A percentile compares a stretch with the other conserved stretches of the same genome.
Conservation (phyloP, 1,140 invertebrate species). For the Leptinotarsa undecemlineata region DNA sequence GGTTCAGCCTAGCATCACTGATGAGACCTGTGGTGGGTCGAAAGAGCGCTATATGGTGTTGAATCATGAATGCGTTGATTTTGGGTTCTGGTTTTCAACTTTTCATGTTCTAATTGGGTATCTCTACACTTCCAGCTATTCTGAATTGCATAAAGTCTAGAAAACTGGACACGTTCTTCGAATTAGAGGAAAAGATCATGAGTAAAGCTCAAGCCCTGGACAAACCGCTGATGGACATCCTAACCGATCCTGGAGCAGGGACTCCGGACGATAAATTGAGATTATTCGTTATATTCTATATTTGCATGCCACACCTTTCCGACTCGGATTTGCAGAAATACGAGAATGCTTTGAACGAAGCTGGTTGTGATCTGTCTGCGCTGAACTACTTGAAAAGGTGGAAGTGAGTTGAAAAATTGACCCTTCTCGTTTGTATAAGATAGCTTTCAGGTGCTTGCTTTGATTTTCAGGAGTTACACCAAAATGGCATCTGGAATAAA, state of each 20-base stretch:
- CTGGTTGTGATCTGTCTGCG: slow-evolving; percentile 83
- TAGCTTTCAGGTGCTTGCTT: neutral
- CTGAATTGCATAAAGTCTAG: slow-evolving; percentile 90
- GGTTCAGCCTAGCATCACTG: no score
- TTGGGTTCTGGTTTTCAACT: neutral
- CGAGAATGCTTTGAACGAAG: slow-evolving; percentile 73
- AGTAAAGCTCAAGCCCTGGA: slow-evolving; percentile 74
- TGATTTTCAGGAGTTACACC: slow-evolving; percentile 70
- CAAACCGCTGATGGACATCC: slow-evolving; percentile 76
- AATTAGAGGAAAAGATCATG: slow-evolving; percentile 98
- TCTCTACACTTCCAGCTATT: slow-evolving; percentile 60
- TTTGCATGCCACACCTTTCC: slow-evolving; percentile 78
- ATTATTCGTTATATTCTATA: slow-evolving; percentile 92
- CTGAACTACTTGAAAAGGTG: slow-evolving; percentile 87
- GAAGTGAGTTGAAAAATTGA: slow-evolving; percentile 64
- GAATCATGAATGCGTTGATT: no score
- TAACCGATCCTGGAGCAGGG: slow-evolving; percentile 85
- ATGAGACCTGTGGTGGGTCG: no score
- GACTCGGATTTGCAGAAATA: slow-evolving; percentile 84
- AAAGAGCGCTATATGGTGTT: no score
- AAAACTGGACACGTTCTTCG: slow-evolving; percentile 94
- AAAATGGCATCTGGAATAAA: slow-evolving; percentile 70
- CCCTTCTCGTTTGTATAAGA: neutral
- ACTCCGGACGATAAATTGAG: slow-evolving; percentile 91
- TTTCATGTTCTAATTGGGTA: slow-evolving; percentile 17